Evolutionary conservation across 2,797 vertebrate genomes (phyloP).

Genomic region (Enteromius viviparus): DNA sequence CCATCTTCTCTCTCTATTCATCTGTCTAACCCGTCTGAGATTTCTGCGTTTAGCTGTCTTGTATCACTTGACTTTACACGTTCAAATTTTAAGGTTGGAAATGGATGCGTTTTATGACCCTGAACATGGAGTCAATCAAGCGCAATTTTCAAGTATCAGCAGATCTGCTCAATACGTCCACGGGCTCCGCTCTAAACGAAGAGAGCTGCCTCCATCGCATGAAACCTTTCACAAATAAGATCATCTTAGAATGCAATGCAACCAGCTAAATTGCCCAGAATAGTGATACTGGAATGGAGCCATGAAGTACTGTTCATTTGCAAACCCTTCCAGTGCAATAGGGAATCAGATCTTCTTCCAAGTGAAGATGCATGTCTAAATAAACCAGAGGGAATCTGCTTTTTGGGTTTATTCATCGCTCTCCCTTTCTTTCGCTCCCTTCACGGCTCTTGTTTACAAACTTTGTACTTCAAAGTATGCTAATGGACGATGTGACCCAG

Average conservation of each 20-base stretch:
- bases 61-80: not conserved
- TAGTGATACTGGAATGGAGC: not conserved
- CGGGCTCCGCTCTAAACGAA: not conserved
- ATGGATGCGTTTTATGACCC: slow-evolving; percentile 10
- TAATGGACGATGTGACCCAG: slow-evolving; percentile 30
- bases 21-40: not conserved
- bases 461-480: slow-evolving; percentile 43
- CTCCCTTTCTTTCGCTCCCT: slow-evolving; percentile 37
- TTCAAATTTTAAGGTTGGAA: slow-evolving; percentile 1
- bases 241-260: not conserved
- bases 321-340: not conserved
- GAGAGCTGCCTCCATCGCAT: not conserved
- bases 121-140: slow-evolving; percentile 1
- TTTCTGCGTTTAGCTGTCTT: slow-evolving; percentile 17
- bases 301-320: not conserved
- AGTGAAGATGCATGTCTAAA: not conserved
- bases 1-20: not conserved
- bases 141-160: not conserved
- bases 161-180: rapidly evolving
- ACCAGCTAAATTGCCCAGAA: not conserved
- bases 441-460: slow-evolving; percentile 31
- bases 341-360: not conserved
- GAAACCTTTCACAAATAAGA: not conserved
- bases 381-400: not conserved
- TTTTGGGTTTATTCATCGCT: not conserved